Evolutionary conservation across 2,113 vertebrate genomes (phyloP).

Genomic region (Amia ocellicauda): DNA sequence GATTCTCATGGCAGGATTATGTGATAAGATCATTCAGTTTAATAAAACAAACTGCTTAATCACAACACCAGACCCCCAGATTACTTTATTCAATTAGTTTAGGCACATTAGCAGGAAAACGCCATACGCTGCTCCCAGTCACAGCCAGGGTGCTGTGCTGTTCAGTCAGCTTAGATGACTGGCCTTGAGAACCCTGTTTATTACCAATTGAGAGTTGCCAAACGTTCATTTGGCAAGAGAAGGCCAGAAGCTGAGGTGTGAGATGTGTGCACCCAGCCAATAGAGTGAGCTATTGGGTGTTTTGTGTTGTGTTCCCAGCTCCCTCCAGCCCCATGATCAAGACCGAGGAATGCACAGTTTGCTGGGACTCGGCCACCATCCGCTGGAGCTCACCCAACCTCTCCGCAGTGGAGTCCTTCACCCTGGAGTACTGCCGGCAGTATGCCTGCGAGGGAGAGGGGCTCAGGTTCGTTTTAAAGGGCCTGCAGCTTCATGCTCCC

Average conservation of each 20-base stretch:
- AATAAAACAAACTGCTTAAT: too few species aligned
- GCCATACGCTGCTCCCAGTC: too few species aligned
- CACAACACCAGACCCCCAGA: too few species aligned
- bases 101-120: too few species aligned
- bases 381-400: slow-evolving; percentile 67
- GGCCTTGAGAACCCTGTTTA: not conserved
- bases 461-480: slow-evolving; percentile 72
- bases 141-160: not conserved
- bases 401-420: slow-evolving; percentile 67
- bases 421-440: slow-evolving; percentile 89
- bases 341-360: slow-evolving; percentile 76
- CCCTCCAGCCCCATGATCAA: slow-evolving; percentile 79
- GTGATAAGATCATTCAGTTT: too few species aligned
- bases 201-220: too few species aligned
- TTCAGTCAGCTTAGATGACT: not conserved
- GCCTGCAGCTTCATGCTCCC: too few species aligned
- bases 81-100: too few species aligned
- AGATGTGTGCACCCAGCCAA: too few species aligned
- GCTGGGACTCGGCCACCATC: slow-evolving; percentile 81
- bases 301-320: slow-evolving; percentile 57
- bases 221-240: too few species aligned
- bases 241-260: too few species aligned
- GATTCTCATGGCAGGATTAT: too few species aligned
- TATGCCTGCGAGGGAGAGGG: slow-evolving; percentile 87
- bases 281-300: not conserved